Base-by-base conservation (phyloP, 2,113 vertebrate genomes). In the Dicrurus megarhynchus region DNA sequence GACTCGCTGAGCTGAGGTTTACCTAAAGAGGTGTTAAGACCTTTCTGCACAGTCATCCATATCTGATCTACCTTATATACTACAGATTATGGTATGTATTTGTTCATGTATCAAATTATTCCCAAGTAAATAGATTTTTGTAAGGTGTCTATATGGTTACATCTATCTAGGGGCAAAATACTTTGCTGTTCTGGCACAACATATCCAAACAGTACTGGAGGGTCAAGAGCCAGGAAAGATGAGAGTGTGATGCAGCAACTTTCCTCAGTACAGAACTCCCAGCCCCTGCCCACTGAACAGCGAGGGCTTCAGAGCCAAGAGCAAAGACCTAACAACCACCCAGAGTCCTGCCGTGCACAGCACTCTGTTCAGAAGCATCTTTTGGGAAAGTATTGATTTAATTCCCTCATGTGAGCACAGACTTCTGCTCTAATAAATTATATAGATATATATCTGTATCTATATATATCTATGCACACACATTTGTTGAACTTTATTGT, bases 371-470 rank as follows among this genome's bases (percentile, higher is more conserved):
- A 46, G 44, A 82, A 90, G 57, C 88, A 88, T 73, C 59, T 90
- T 95, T 59, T 73, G 33, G 55, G 37, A 76, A 68, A 77, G 44
- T 93, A 87, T 94, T 94, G 88, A 96, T 93, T 95, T 83, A 93
- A 94, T 90, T 96, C 63, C 75, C 96, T 80, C 46, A 57, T 26
- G 79, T 65, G 33, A 92, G 28, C 37, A 64, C 44, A 88, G 55
- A 56, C 32, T 93, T 93, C 82, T 87, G 85, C 75, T 83, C 85
- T 80, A 93, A 61, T 95, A 92, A 94, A 82, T 93, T 70, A 81
- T 80, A 90, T 15, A 88, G 4, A 73, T 35, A 7, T 16, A 21
- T 22, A 11, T 39, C 39, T 39, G 16, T 46, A 46, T 13, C 39
- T 6, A 44, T 37, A 6, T 9, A 18, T 24, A 13, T 6, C 55